Base-by-base conservation (phyloP, 2,888 invertebrate genomes). In the Nebria brevicollis region DNA sequence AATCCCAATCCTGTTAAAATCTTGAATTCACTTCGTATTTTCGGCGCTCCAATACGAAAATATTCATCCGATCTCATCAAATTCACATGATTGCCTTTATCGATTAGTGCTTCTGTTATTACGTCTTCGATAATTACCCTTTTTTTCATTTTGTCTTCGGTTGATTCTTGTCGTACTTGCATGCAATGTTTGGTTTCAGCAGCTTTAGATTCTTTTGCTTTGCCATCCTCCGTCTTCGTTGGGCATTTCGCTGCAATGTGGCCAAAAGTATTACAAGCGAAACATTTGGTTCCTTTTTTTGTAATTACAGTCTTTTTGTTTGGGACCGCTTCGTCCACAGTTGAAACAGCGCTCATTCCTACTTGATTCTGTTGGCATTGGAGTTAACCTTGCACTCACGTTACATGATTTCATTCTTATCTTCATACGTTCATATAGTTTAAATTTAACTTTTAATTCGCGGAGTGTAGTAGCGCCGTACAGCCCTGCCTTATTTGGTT, bases 211-310 rank as follows among this genome's bases (percentile, higher is more conserved):
- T 20, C 34, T 13, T 75, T 26, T 8, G 20, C 65, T 25, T 66
- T 8, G 15, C 7, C 13, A 25, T 41, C 15, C 42, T 15, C 64
- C 26, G 64, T 65, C 20, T 26, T 76, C 7, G 2, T 66, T 7
- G 41, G 25, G 41, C 74, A 79, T 65, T 79, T 65, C 34, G 64
- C 26, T 5, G 79, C 79, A 41, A 79, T 74, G 34, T 82, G 82
- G 11, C 82, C 83, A 42, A 80, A 83, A 7, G 66, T 10, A 43
- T 78, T 15, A 41, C 82, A 82, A 66, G 43, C 77, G 54, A 83
- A 83, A 74, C 82, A 83, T 20, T 82, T 83, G 11, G 26, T 13
- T 72, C 66, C 74, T n/a, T 79, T 70, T 43, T 70, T 74, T 79
- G 8, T 7, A 25, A 2, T 7, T 20, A 34, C 79, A 79, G 34